Evolutionary conservation across 2,888 invertebrate species (phyloP).

Genomic region (Drosophila mayaguana): DNA sequence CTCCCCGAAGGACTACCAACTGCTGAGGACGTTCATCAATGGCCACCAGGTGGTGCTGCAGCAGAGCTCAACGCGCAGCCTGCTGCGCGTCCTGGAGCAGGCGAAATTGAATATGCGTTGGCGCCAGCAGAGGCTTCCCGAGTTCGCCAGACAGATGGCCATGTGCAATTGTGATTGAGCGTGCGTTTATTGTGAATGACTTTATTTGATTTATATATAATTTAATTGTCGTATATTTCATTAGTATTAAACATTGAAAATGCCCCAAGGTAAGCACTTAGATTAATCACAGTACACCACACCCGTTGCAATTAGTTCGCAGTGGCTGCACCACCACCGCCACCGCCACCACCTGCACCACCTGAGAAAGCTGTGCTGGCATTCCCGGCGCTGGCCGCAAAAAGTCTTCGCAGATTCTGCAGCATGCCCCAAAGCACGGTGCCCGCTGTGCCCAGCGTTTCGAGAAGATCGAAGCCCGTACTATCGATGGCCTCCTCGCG

Average conservation of each 20-base stretch:
- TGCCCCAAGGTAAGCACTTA: constrained; percentile 31
- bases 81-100: constrained; percentile 90
- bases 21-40: constrained; percentile 86
- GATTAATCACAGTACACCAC: constrained; percentile 71
- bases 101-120: constrained; percentile 90
- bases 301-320: constrained; percentile 25
- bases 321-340: constrained; percentile 4
- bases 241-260: constrained; percentile 41
- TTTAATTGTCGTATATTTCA: constrained; percentile 29
- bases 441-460: constrained; percentile 79
- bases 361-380: constrained; percentile 76
- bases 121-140: constrained; percentile 86
- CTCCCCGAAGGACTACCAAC: constrained; percentile 83
- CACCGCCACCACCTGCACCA: constrained; percentile 55
- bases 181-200: neutral
- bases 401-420: constrained; percentile 78
- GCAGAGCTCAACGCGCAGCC: constrained; percentile 88
- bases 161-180: constrained; percentile 25
- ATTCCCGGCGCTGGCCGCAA: constrained; percentile 82
- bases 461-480: constrained; percentile 78
- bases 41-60: constrained; percentile 86
- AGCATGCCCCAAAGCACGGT: constrained; percentile 78
- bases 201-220: constrained; percentile 11
- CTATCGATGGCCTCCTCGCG: constrained; percentile 82
- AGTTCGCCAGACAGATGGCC: constrained; percentile 14